Base-by-base conservation (phyloP, 2,113 vertebrate genomes). In the Pachycephala philippinensis region DNA sequence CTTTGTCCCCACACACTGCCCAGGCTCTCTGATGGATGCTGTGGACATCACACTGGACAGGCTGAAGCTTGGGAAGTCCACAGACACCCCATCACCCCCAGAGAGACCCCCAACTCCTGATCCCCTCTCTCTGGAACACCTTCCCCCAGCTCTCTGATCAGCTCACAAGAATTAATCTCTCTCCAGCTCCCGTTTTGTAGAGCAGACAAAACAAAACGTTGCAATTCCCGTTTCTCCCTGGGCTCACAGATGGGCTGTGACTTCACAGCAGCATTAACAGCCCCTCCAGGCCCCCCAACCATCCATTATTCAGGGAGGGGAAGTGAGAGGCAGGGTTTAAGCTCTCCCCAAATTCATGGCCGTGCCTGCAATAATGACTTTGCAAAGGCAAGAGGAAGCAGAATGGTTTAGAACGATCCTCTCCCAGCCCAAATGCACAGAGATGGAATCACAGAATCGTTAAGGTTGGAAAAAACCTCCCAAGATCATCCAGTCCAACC, bases 181-280 rank as follows among this genome's bases (percentile, higher is more conserved):
- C 88, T 37, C 15, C 90, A 78, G 53, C 86, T 85, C 75, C 71
- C 1, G 2, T 69, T 96, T 6, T 52, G 71, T 31, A 42, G 54
- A 90, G 80, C 80, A 81, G 87, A 77, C 77, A 65, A 69, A 95
- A 42, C 79, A 76, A 68, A 96, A 47, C 0, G 2, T 9, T 61
- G 86, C 59, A 31, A 12, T 85, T 80, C 71, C 91, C 75, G 7
- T 69, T 72, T 44, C 19, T 84, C 54, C 33, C 71, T 40, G 8
- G 44, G 42, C 69, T 82, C 86, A 47, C 93, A 89, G 96, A 93
- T 83, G 93, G 79, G 40, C 30, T 59, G 91, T 83, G 91, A 13
- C 86, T 88, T 10, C 13, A 53, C 89, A 71, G 85, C 7, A 44
- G 78, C 53, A 27, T 31, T 28, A 39, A 90, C 82, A 76, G 30